A percentile compares a stretch with the other conserved stretches of the same genome.
phyloP scores from a whole-genome alignment of 2,797 vertebrate species.

The Carcharodon carcharias region DNA sequence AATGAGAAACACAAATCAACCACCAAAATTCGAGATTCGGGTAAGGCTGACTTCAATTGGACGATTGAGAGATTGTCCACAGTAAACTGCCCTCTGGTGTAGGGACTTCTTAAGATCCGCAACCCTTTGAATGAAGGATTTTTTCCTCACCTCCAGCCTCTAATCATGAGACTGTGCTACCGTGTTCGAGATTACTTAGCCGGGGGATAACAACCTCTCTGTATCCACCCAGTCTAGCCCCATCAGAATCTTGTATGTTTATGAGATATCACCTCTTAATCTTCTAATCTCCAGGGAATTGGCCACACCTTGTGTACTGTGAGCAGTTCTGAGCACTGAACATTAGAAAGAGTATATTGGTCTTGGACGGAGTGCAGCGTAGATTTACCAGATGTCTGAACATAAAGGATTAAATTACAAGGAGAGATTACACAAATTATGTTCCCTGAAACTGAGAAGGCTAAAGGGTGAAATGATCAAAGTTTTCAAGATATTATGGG shows the following conservation, averaged over 20 bases:
- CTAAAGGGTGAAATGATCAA: background rate
- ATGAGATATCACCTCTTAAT: too few species aligned
- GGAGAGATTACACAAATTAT: background rate
- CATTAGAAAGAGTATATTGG: background rate
- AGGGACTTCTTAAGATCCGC: background rate
- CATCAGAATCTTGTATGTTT: too few species aligned
- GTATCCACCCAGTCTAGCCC: too few species aligned
- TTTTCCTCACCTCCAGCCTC: background rate
- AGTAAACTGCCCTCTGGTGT: background rate
- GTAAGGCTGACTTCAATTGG: background rate
- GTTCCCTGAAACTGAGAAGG: background rate
- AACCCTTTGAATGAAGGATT: background rate
- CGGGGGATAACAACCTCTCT: too few species aligned
- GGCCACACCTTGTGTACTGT: background rate
- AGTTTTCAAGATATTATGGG: background rate
- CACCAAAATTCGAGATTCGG: background rate
- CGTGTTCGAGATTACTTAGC: background rate
- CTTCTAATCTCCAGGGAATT: too few species aligned
- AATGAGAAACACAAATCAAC: background rate
- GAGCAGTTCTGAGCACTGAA: background rate
- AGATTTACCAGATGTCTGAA: background rate
- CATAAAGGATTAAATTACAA: too few species aligned
- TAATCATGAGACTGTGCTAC: background rate
- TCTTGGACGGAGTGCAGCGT: background rate
- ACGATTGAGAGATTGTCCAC: too few species aligned